Evolutionary conservation across 2,888 invertebrate species (phyloP), one percentile per base, ranked within the genome.

Genomic region (Limnephilus lunatus): DNA sequence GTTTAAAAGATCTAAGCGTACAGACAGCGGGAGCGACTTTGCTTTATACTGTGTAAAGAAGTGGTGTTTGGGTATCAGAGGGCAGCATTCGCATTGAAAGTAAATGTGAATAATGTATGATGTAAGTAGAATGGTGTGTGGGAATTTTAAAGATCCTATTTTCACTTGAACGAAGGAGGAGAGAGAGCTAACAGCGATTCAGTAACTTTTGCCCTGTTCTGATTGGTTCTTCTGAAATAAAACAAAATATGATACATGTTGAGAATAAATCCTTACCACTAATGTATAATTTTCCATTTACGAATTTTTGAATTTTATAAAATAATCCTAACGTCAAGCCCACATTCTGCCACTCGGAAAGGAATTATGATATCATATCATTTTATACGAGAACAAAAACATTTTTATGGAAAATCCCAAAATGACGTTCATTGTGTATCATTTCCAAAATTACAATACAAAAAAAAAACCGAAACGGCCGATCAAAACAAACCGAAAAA

Each of bases 401-500:
- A 39, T 85, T 85, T 85, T 39, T 39, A 85, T 85, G 39, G 32
- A 30, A 35, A 32, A 85, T 44, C 12, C 68, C 68, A 9, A 68
- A 68, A 68, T 68, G 68, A 39, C 30, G 68, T 68, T 68, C 53
- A 68, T 68, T 68, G 68, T 68, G 68, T n/a, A 68, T 48, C 48
- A 88, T 80, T 89, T 89, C 68, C n/a, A 89, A 89, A 81, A 80
- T 25, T 35, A 89, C 68, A 19, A 68, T 88, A 30, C 32, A 19
- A 48, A 68, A 87, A 39, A 87, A 39, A 39, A 80, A 89, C 1
- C 31, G 81, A 90, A 90, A 90, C 48, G 82, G 89, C 68, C 68
- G n/a, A 68, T 68, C 25, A 68, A 68, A 68, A 68, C 68, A 68
- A 68, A 81, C 44, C 80, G 44, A 89, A 90, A 53, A 85, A 53